Evolutionary conservation across 2,888 invertebrate genomes (phyloP).

Genomic region (Drosophila kuntzei): DNA sequence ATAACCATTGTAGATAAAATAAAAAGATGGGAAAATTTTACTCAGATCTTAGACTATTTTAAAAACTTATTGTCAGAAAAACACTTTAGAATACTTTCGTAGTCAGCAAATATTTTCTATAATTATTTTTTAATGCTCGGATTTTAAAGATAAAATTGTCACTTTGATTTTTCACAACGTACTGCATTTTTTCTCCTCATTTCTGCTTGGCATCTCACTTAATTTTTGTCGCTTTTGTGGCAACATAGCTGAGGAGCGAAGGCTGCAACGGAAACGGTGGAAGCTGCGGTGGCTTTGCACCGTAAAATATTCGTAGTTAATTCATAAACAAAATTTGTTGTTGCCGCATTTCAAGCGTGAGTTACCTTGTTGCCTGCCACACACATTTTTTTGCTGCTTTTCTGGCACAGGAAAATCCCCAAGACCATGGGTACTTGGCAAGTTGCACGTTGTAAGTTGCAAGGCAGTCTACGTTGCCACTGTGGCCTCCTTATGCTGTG

Average conservation of each 20-base stretch:
- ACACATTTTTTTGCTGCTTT: conserved; percentile 14
- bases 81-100: not conserved
- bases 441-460: not conserved
- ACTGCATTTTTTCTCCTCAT: not conserved
- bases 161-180: not conserved
- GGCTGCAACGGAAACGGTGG: not conserved
- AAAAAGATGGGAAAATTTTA: not conserved
- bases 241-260: not conserved
- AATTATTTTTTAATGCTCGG: not conserved
- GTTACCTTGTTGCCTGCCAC: conserved; percentile 32
- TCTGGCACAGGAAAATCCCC: conserved; percentile 8
- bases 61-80: not conserved
- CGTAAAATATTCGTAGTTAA: conserved; percentile 50
- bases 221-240: not conserved
- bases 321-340: conserved; percentile 61
- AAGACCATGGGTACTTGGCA: conserved; percentile 21
- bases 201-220: not conserved
- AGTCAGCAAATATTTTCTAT: not conserved
- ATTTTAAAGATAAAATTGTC: not conserved
- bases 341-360: conserved; percentile 44
- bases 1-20: not conserved
- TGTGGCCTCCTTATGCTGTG: conserved; percentile 19
- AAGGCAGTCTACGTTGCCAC: conserved; percentile 7
- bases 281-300: not conserved
- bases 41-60: not conserved